These are phyloP conservation scores for Camponotus pennsylvanicus DNA, from an alignment of 1,140 invertebrate genomes.

Conservation along the genomic window DNA sequence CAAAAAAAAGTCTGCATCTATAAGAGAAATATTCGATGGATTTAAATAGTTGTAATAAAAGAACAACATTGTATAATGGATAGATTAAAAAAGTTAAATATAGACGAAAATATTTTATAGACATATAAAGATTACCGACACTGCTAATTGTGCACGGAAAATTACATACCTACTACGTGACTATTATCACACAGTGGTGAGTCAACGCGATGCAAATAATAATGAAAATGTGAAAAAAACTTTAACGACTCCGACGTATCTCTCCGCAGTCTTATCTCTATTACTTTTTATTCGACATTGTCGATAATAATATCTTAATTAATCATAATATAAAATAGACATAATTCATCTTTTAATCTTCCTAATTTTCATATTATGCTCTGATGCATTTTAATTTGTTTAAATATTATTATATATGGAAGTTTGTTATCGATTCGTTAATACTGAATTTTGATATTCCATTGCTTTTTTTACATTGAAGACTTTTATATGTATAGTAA, in stretches of 20 bases:
- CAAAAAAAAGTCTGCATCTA: background rate
- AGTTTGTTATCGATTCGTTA: slow-evolving; percentile 3
- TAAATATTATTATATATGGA: background rate
- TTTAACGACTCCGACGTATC: slow-evolving; percentile 25
- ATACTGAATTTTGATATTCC: background rate
- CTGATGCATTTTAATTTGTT: background rate
- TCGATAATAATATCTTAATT: slow-evolving; percentile 10
- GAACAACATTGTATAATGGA: background rate
- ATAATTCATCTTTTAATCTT: background rate
- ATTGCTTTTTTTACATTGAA: slow-evolving; percentile 24
- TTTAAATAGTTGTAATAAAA: background rate
- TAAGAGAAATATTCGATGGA: background rate
- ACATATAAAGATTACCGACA: background rate
- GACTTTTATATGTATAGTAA: background rate
- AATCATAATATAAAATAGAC: slow-evolving; percentile 26
- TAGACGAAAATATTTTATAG: background rate
- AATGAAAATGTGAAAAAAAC: background rate
- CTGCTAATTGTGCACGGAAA: slow-evolving; percentile 32
- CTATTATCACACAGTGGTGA: slow-evolving; percentile 33
- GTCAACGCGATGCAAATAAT: slow-evolving; percentile 20
- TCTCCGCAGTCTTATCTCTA: slow-evolving; percentile 9
- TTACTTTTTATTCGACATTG: slow-evolving; percentile 14
- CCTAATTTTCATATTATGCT: background rate
- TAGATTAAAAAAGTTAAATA: background rate
- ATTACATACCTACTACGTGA: slow-evolving; percentile 53